phyloP scores from a whole-genome alignment of 92 coral and sea anemone species.

The Siderastrea radians region DNA sequence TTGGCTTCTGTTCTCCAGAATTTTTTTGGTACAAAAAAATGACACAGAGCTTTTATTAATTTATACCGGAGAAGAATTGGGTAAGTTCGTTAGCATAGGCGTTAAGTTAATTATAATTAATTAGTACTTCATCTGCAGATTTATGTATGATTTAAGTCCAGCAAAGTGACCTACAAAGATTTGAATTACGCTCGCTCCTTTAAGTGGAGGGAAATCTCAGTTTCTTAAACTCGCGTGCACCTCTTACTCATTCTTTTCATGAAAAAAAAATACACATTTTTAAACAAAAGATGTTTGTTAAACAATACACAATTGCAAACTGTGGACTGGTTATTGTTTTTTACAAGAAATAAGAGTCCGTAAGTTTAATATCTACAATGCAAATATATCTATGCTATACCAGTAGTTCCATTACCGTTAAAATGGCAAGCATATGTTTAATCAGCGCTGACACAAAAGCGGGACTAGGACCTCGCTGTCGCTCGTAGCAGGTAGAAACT shows the following conservation, averaged over 20 bases:
- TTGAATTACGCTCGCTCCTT: neutral
- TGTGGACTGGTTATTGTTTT: neutral
- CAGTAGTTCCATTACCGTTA: conserved; percentile 3
- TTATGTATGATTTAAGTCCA: neutral
- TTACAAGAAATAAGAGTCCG: neutral
- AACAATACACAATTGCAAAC: neutral
- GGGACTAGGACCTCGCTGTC: neutral
- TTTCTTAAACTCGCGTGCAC: neutral
- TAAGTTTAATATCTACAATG: conserved; percentile 13
- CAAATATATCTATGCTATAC: conserved; percentile 12
- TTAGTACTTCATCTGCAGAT: neutral
- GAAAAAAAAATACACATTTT: neutral
- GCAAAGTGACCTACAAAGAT: neutral
- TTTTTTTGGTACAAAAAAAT: neutral
- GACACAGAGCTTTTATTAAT: neutral
- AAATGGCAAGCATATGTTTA: conserved; percentile 42
- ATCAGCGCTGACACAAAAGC: conserved; percentile 12
- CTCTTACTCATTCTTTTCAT: neutral
- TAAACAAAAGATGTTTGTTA: neutral
- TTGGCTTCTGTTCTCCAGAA: neutral
- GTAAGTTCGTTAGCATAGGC: neutral
- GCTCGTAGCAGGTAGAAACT: conserved; percentile 29
- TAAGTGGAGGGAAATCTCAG: neutral
- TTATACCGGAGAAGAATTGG: neutral
- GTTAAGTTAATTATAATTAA: neutral